Conservation (phyloP, 2,888 invertebrate genomes). For the Acanthopleura granulata region DNA sequence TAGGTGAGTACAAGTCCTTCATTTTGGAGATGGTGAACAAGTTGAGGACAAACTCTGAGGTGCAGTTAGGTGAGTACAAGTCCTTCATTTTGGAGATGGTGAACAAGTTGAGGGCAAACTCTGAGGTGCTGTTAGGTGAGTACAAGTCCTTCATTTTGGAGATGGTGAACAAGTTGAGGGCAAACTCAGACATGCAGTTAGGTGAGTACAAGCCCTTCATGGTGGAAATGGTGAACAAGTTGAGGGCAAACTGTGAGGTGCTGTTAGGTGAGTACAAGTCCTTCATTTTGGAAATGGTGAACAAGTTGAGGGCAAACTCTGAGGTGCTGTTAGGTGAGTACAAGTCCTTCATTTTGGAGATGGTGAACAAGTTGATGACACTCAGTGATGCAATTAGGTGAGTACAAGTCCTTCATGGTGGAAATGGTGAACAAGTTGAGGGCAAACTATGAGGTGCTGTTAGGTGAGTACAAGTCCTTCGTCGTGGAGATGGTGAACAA, state of each 20-base stretch:
- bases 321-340: slow-evolving; percentile 82
- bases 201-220: slow-evolving; percentile 72
- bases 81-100: slow-evolving; percentile 84
- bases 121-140: slow-evolving; percentile 27
- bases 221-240: too few relatives aligned
- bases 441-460: slow-evolving; percentile 73
- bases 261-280: too few relatives aligned
- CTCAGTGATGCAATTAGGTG: slow-evolving; percentile 84
- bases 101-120: slow-evolving; percentile 84
- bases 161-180: slow-evolving; percentile 83
- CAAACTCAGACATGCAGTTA: slow-evolving; percentile 86
- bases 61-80: slow-evolving; percentile 82
- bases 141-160: slow-evolving; percentile 86
- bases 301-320: slow-evolving; percentile 45
- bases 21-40: slow-evolving; percentile 84
- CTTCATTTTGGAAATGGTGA: too few relatives aligned
- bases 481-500: slow-evolving; percentile 84
- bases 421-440: slow-evolving; percentile 84
- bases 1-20: slow-evolving; percentile 85
- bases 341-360: slow-evolving; percentile 83
- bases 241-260: too few relatives aligned
- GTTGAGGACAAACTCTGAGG: slow-evolving; percentile 85
- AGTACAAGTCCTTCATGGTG: slow-evolving; percentile 82
- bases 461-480: slow-evolving; percentile 79
- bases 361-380: slow-evolving; percentile 84